Evolutionary conservation across 2,797 vertebrate genomes (phyloP).

Genomic region (Arrhamphus sclerolepis): DNA sequence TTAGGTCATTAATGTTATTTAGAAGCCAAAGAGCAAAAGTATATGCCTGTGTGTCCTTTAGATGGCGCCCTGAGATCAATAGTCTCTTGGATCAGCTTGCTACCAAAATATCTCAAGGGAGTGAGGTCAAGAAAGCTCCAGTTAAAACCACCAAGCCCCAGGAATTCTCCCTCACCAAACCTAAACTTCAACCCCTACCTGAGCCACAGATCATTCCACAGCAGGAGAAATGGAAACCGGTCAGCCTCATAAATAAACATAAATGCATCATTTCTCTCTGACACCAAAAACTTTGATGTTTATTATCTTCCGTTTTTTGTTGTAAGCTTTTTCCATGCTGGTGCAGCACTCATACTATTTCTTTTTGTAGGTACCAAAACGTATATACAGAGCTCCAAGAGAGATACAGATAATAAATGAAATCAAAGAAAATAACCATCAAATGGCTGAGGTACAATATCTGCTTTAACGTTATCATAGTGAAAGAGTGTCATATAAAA

Average conservation of each 20-base stretch:
- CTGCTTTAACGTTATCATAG: constrained; percentile 1
- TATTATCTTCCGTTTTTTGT: constrained; percentile 1
- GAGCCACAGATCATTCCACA: constrained; percentile 77
- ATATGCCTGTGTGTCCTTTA: constrained; percentile 60
- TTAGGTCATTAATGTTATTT: not conserved
- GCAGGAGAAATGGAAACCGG: constrained; percentile 80
- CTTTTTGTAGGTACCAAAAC: constrained; percentile 83
- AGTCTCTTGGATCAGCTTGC: constrained; percentile 79
- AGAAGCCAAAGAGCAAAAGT: not conserved
- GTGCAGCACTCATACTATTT: not conserved
- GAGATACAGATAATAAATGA: constrained; percentile 79
- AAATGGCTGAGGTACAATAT: constrained; percentile 81
- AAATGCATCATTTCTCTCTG: not conserved
- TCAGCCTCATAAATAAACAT: constrained; percentile 61
- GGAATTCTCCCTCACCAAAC: constrained; percentile 86
- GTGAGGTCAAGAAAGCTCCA: constrained; percentile 54
- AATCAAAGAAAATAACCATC: constrained; percentile 80
- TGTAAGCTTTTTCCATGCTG: constrained; percentile 18
- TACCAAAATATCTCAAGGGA: constrained; percentile 46
- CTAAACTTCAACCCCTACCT: constrained; percentile 79
- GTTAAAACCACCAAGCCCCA: constrained; percentile 80
- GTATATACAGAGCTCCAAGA: constrained; percentile 83
- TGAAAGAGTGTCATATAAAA: not conserved
- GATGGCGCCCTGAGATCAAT: constrained; percentile 87
- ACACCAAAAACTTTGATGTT: not conserved